phyloP scores from a whole-genome alignment of 2,797 vertebrate species.

The Poecilia wingei region DNA sequence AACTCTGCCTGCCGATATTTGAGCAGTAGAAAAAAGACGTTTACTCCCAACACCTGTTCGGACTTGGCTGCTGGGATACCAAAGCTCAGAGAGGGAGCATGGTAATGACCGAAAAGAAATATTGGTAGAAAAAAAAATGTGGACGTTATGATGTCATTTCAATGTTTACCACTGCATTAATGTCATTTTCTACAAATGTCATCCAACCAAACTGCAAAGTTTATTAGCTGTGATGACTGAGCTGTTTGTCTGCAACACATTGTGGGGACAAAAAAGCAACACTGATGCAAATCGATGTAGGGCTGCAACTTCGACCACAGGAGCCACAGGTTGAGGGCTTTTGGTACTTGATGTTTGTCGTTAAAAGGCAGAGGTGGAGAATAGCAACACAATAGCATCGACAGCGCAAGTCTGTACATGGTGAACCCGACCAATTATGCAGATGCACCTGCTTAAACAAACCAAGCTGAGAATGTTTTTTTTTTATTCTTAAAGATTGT shows the following conservation, averaged over 20 bases:
- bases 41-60: too few species aligned
- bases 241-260: conserved; percentile 28
- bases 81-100: neutral
- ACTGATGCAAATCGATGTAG: neutral
- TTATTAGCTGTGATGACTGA: neutral
- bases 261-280: conserved; percentile 6
- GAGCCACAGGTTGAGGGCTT: neutral
- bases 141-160: neutral
- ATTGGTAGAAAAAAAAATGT: neutral
- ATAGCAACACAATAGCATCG: conserved; percentile 7
- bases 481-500: neutral
- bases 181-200: neutral
- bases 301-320: conserved; percentile 15
- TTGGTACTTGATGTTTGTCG: neutral
- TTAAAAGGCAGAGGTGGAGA: neutral
- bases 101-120: neutral
- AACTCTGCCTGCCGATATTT: neutral
- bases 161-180: neutral
- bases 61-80: neutral
- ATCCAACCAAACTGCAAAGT: neutral
- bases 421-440: neutral
- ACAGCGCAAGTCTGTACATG: neutral
- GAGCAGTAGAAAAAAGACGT: neutral
- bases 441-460: neutral
- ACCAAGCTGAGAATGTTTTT: neutral